phyloP scores from a whole-genome alignment of 2,113 vertebrate genomes.

The Gymnobelideus leadbeateri region DNA sequence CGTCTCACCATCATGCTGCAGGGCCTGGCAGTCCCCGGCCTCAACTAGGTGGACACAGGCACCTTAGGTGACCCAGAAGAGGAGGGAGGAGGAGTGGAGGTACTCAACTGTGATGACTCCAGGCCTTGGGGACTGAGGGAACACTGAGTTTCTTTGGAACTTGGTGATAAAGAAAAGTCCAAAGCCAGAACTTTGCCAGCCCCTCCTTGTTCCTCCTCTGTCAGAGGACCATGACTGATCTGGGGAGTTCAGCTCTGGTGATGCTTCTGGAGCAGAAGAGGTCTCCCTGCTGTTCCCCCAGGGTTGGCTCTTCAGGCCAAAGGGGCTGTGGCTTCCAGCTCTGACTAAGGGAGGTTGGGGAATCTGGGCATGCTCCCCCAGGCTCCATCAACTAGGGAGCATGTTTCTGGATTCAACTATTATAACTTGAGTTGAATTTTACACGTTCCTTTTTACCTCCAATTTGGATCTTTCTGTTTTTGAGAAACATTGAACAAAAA shows the following conservation, averaged over 20 bases:
- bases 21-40: constrained; percentile 90
- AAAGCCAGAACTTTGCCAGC: background rate
- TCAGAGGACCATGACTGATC: background rate
- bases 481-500: constrained; percentile 81
- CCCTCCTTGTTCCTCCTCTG: background rate
- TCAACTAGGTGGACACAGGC: constrained; percentile 82
- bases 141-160: background rate
- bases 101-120: background rate
- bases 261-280: fast-evolving
- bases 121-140: background rate
- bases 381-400: constrained; percentile 69
- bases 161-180: background rate
- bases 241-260: constrained; percentile 32
- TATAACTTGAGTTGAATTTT: constrained; percentile 79
- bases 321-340: background rate
- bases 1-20: constrained; percentile 98
- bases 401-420: constrained; percentile 63
- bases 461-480: constrained; percentile 84
- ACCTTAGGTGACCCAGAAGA: background rate
- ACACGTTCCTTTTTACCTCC: constrained; percentile 86
- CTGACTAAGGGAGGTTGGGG: constrained; percentile 48
- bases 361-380: constrained; percentile 64
- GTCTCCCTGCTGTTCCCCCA: constrained; percentile 40
- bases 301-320: background rate
- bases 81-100: background rate